Conservation (phyloP, 2,113 vertebrate genomes). For the Ardeotis arabs region DNA sequence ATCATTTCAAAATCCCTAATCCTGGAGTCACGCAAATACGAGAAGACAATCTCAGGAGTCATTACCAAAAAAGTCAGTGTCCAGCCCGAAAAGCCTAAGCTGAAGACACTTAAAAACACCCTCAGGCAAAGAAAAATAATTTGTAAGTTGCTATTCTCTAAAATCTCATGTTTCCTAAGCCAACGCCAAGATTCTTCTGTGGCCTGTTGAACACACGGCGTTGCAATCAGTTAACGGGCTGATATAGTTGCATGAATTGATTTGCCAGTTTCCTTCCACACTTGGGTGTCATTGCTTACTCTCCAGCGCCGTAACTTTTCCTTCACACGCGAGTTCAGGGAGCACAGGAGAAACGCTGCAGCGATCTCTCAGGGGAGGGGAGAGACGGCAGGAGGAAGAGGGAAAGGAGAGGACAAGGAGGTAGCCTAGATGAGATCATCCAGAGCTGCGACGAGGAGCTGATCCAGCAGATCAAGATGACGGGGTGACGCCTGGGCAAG, state of each 20-base stretch:
- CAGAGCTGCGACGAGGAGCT: neutral
- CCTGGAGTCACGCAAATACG: rapidly evolving
- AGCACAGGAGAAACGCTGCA: neutral
- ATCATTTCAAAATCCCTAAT: neutral
- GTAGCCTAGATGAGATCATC: neutral
- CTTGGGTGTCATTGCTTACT: neutral
- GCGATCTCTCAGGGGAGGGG: neutral
- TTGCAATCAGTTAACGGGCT: neutral
- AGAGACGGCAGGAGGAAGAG: neutral
- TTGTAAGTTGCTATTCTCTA: neutral
- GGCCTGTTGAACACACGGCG: neutral
- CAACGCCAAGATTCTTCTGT: neutral
- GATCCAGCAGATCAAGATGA: neutral
- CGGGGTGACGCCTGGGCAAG: neutral
- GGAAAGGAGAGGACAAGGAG: neutral
- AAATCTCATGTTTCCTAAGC: neutral
- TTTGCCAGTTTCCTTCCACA: neutral
- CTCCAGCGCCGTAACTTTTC: rapidly evolving
- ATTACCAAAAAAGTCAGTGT: neutral
- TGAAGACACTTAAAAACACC: neutral
- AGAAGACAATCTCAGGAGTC: neutral
- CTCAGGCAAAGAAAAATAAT: neutral
- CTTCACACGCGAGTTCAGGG: rapidly evolving
- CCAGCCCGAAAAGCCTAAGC: neutral
- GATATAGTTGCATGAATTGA: neutral